Base-by-base conservation (phyloP, 1,140 invertebrate genomes). In the Drosophila cardini region DNA sequence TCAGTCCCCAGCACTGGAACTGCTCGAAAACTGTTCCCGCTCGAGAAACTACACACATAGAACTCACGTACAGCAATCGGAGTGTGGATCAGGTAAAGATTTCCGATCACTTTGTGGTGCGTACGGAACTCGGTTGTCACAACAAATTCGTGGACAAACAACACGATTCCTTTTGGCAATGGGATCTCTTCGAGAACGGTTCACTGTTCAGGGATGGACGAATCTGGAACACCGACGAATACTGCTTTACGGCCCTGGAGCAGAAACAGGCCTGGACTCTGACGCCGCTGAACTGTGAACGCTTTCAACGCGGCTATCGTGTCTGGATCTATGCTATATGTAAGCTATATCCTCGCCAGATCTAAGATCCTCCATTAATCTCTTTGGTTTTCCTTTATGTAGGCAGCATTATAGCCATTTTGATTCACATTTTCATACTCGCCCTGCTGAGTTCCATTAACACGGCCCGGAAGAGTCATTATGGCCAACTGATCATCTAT, bases 301-400 rank as follows among this genome's bases (percentile, higher is more conserved):
- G 90, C 13, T 91, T 83, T n/a, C 82, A 86, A 56, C 78, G 73
- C 4, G 90, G 90, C 11, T 90, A 91, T 55, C 70, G 90, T 1
- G 76, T 91, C 3, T 91, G 90, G 90, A 91, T 91, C 46, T 91
- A 91, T 68, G 89, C 80, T 8, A 91, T 91, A n/a, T 91, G 90
- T 91, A 32, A 72, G 89, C 50, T 2, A 0, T 5, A 10, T 13
- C 7, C 34, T 2, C 1, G 11, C 2, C 0, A 13, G 1, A n/a
- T 2, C 15, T 9, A 8, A 0, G 26, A 9, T 48, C 30, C 4
- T 4, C 4, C 9, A 1, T 16, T 21, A 15, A 63, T 30, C 13
- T 46, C 10, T 18, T 8, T 6, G 10, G 0, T 18, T 9, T 6
- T 7, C 32, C 6, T 13, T 1, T n/a, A 13, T 40, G 6, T 43